These are phyloP conservation scores for Erpornis zantholeuca DNA, from an alignment of 2,113 vertebrate species.

Conservation along the genomic window DNA sequence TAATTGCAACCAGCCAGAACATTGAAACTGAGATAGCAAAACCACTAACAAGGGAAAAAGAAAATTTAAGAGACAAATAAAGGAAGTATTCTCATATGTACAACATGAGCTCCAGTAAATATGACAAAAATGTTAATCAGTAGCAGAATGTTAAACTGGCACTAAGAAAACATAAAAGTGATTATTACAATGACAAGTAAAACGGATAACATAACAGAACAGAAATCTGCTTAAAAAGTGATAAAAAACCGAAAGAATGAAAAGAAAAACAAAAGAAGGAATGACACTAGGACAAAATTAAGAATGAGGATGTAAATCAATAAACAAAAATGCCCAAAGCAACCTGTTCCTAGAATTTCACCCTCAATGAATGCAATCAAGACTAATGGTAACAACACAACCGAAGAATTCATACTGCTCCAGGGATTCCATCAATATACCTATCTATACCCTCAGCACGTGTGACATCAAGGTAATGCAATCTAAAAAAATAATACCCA, in stretches of 20 bases:
- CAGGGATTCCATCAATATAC: slow-evolving; percentile 31
- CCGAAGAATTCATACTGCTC: slow-evolving; percentile 41
- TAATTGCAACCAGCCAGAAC: slow-evolving; percentile 73
- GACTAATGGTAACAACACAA: slow-evolving; percentile 55
- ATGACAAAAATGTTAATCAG: slow-evolving; percentile 54
- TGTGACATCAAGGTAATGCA: slow-evolving; percentile 27
- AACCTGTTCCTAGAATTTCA: slow-evolving; percentile 39
- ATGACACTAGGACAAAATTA: slow-evolving; percentile 18
- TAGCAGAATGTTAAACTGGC: slow-evolving; percentile 45
- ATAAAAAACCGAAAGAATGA: neutral
- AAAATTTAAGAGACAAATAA: slow-evolving; percentile 70
- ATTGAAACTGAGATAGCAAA: slow-evolving; percentile 72
- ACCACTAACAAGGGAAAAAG: slow-evolving; percentile 64
- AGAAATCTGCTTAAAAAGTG: slow-evolving; percentile 17
- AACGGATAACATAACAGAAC: slow-evolving; percentile 15
- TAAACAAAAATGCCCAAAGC: slow-evolving; percentile 55
- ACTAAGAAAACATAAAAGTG: slow-evolving; percentile 54
- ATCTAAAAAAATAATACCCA: slow-evolving; percentile 19
- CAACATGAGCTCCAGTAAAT: slow-evolving; percentile 57
- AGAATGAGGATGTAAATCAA: slow-evolving; percentile 12
- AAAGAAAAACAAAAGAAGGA: neutral
- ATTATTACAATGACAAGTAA: slow-evolving; percentile 56
- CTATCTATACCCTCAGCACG: neutral
- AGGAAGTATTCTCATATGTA: slow-evolving; percentile 55
- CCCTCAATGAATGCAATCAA: slow-evolving; percentile 59